Evolutionary conservation across 2,113 vertebrate genomes (phyloP).

Genomic region (Lycaon pictus): DNA sequence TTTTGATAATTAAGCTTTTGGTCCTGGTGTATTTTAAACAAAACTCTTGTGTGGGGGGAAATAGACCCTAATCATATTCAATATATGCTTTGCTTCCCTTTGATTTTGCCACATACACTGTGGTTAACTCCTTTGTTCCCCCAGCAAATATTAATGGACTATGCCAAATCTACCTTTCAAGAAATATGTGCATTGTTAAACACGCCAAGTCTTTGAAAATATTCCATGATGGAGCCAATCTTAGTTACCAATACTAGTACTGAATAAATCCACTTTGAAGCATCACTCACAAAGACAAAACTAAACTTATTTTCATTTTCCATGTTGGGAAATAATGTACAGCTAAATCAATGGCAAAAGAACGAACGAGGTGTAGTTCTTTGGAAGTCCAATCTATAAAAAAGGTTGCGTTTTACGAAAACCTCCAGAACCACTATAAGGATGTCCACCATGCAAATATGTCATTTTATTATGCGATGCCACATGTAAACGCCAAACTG

Average conservation of each 20-base stretch:
- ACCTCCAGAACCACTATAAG: conserved; percentile 8
- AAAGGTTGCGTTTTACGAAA: conserved; percentile 28
- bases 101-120: conserved; percentile 85
- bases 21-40: conserved; percentile 86
- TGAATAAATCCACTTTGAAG: conserved; percentile 36
- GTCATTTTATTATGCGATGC: conserved; percentile 30
- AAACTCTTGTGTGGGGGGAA: conserved; percentile 82
- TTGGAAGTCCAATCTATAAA: conserved; percentile 41
- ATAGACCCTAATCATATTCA: conserved; percentile 87
- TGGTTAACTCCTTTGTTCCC: conserved; percentile 86
- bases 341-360: conserved; percentile 8
- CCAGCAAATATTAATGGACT: conserved; percentile 82
- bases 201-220: conserved; percentile 72
- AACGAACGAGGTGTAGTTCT: neutral
- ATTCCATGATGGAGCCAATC: conserved; percentile 81
- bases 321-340: neutral
- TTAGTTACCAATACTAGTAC: neutral
- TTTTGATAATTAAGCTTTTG: conserved; percentile 90
- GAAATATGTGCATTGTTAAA: conserved; percentile 47
- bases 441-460: neutral
- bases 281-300: conserved; percentile 51
- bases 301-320: conserved; percentile 51
- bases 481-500: conserved; percentile 12
- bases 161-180: conserved; percentile 83
- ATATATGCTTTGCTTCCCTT: conserved; percentile 87